Base-by-base conservation (phyloP, 1,140 invertebrate species). In the Octopus bimaculoides region DNA sequence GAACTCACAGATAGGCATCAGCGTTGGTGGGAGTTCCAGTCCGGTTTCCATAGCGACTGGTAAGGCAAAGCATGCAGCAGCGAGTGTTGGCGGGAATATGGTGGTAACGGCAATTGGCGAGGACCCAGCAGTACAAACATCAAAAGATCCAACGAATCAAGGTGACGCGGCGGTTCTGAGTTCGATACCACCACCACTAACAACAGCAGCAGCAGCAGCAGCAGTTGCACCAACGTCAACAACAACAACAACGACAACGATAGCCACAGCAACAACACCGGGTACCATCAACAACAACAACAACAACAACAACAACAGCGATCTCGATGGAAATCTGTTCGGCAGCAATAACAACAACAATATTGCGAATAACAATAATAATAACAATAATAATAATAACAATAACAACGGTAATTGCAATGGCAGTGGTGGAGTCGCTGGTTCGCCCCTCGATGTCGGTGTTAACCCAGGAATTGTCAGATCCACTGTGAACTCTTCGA, bases 401-500 rank as follows among this genome's bases (percentile, higher is more conserved):
- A 20, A 20, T 8, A n/a, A 14, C 7, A 17, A n/a, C 7, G 3
- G 0, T 20, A 71, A 8, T 4, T n/a, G 17, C 6, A 71, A 9
- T 3, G 66, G 4, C 7, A 12, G 9, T 0, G 66, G 66, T 17
- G 66, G 66, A 6, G 66, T 14, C 5, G 14, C 26, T 41, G 26
- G 26, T 41, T 41, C 26, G 52, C 5, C 53, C 55, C 5, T 54
- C 55, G 8, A 20, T 77, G 8, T 54, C 55, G 53, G n/a, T 77
- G 76, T 54, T 77, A 10, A 20, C 55, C n/a, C 53, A 53, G 55
- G n/a, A 53, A 77, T 12, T 77, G 55, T 54, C 54, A 77, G n/a
- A 20, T 7, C 53, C 55, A 77, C 53, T 77, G 52, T 54, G 52
- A 54, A 20, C 54, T 12, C 53, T 77, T 12, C 53, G 52, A n/a